phyloP scores from a whole-genome alignment of 2,888 invertebrate genomes.

The Thymelicus lineola region DNA sequence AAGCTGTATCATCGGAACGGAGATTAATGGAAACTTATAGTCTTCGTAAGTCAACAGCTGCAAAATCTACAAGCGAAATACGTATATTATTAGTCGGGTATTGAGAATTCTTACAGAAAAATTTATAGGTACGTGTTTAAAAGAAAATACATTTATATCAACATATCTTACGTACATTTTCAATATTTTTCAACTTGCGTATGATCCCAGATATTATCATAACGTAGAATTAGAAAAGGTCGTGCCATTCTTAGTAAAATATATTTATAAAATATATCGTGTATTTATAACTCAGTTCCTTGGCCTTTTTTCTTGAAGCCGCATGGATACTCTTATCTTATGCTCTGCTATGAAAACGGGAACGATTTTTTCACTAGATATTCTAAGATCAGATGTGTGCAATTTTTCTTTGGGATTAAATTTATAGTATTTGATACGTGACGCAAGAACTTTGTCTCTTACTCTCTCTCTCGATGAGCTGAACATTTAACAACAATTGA shows the following conservation, averaged over 20 bases:
- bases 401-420: conserved; percentile 35
- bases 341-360: conserved; percentile 38
- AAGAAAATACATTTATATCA: no score
- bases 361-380: conserved; percentile 7
- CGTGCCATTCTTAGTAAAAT: no score
- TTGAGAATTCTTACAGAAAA: no score
- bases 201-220: no score
- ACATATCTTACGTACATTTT: no score
- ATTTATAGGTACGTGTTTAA: no score
- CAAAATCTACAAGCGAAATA: neutral
- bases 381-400: conserved; percentile 33
- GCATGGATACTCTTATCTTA: conserved; percentile 40
- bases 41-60: conserved; percentile 8
- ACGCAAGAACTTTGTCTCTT: conserved; percentile 36
- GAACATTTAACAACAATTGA: conserved; percentile 40
- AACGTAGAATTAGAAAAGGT: no score
- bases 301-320: conserved; percentile 34
- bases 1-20: conserved; percentile 33
- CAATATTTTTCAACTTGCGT: no score
- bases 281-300: conserved; percentile 30
- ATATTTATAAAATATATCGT: no score
- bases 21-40: conserved; percentile 47
- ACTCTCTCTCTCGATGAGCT: conserved; percentile 12
- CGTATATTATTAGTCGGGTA: neutral
- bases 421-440: conserved; percentile 37